Evolutionary conservation across 2,113 vertebrate genomes (phyloP), one percentile per base, ranked within the genome.

Genomic region (Amia ocellicauda): DNA sequence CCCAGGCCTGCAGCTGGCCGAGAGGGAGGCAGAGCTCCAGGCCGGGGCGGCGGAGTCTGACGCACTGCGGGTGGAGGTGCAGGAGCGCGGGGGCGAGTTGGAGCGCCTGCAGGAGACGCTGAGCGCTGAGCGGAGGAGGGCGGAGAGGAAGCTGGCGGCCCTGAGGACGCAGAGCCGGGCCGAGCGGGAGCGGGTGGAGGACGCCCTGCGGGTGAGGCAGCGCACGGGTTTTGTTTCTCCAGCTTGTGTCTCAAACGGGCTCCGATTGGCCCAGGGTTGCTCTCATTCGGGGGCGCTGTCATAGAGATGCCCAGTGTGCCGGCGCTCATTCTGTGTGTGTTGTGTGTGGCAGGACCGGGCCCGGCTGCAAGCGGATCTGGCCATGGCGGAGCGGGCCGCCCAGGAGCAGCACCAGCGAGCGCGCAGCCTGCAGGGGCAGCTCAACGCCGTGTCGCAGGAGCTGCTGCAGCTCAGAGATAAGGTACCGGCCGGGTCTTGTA

Each of bases 1-100:
- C 1, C 2, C 74, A 93, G 91, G 78, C 59, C 75, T 54, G 17
- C 80, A 89, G 66, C 78, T 94, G 45, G 81, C 78, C 1, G 84
- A 87, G 8, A 80, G 73, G 69, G 87, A 89, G 54, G 63, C 66
- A 50, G 72, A 82, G 0, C 73, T 91, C 4, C 28, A 74, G 58
- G 69, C 82, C 2, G 86, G 78, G 63, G 67, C 59, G 0, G 60
- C 26, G 36, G 80, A 90, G 69, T 64, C 87, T 17, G 50, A 72
- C 16, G 62, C 66, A 63, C 83, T 90, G 16, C 83, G 80, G 10
- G 77, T 78, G 49, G 81, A 89, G 52, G 70, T 85, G 14, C 78
- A 83, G 10, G 28, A 69, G 2, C 83, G 79, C 58, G 81, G 60
- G 58, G 73, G 66, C 1, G 82, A 90, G 69, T 65, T 90, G 59